A percentile compares a stretch with the other conserved stretches of the same genome.
phyloP scores from a whole-genome alignment of 2,113 vertebrate species.

The Ophiodon elongatus region DNA sequence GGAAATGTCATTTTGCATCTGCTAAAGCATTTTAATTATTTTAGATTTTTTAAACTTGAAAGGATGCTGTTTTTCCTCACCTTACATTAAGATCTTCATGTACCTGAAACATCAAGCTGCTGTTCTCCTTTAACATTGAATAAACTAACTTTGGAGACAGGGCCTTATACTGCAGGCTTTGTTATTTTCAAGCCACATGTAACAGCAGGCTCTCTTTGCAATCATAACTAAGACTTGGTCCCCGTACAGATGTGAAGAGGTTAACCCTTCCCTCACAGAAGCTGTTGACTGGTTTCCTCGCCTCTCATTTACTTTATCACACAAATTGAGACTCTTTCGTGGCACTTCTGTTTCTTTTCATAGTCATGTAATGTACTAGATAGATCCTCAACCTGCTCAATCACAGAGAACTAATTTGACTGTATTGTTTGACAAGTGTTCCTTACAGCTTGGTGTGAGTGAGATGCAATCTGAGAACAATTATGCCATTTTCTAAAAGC shows the following conservation, averaged over 20 bases:
- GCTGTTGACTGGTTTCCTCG: constrained; percentile 75
- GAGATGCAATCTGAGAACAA: constrained; percentile 87
- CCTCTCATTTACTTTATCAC: constrained; percentile 72
- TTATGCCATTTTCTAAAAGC: constrained; percentile 85
- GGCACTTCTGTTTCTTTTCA: constrained; percentile 83
- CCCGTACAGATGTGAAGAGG: constrained; percentile 76
- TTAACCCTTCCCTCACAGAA: constrained; percentile 79
- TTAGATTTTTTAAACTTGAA: constrained; percentile 1
- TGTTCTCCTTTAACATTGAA: background rate
- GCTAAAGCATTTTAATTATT: constrained; percentile 15
- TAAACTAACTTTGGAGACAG: background rate
- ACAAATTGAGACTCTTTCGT: constrained; percentile 83
- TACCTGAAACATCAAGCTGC: constrained; percentile 9
- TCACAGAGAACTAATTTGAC: constrained; percentile 88
- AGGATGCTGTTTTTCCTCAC: background rate
- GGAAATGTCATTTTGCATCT: constrained; percentile 33
- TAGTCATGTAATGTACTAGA: constrained; percentile 83
- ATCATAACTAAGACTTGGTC: constrained; percentile 77
- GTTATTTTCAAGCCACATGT: constrained; percentile 59
- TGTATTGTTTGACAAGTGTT: constrained; percentile 87
- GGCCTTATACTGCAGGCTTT: constrained; percentile 44
- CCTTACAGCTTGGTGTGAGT: constrained; percentile 82
- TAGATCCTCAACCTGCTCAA: constrained; percentile 83
- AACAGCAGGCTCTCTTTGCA: constrained; percentile 72
- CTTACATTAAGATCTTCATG: background rate